These are phyloP conservation scores for Anguilla megastoma DNA, from an alignment of 2,797 vertebrate genomes.

Conservation along the genomic window DNA sequence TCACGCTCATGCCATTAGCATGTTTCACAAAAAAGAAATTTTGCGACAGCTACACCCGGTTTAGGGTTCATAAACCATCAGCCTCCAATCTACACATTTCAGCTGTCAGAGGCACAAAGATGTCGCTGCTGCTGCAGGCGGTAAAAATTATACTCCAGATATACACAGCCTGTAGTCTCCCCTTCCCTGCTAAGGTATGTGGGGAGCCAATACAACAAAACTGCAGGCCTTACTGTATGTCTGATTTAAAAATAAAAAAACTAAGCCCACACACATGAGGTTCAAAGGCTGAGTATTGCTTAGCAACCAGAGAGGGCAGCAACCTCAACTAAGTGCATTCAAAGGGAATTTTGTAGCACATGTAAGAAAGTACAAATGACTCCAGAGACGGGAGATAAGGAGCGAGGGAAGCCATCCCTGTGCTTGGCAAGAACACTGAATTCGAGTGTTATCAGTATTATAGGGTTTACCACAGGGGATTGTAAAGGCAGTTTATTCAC, in stretches of 20 bases:
- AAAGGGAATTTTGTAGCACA: neutral
- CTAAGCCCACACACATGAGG: neutral
- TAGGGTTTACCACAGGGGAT: neutral
- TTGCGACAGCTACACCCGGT: neutral
- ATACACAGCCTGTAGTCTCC: neutral
- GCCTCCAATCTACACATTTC: neutral
- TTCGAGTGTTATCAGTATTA: neutral
- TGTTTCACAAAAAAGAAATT: neutral
- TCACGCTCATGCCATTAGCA: neutral
- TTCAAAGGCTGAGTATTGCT: conserved; percentile 7
- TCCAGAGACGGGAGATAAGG: neutral
- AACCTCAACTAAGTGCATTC: neutral
- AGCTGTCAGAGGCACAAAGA: neutral
- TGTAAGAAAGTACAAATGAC: neutral
- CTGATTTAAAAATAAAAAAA: neutral
- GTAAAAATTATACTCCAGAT: neutral
- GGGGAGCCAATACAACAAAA: neutral
- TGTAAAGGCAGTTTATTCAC: neutral
- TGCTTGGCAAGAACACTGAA: neutral
- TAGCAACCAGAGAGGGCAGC: neutral
- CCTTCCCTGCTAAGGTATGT: neutral
- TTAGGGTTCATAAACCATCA: neutral
- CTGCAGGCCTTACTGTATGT: neutral
- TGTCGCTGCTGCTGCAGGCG: neutral
- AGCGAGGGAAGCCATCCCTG: neutral